Evolutionary conservation across 2,113 vertebrate genomes (phyloP).

Genomic region (Aramus guarauna): DNA sequence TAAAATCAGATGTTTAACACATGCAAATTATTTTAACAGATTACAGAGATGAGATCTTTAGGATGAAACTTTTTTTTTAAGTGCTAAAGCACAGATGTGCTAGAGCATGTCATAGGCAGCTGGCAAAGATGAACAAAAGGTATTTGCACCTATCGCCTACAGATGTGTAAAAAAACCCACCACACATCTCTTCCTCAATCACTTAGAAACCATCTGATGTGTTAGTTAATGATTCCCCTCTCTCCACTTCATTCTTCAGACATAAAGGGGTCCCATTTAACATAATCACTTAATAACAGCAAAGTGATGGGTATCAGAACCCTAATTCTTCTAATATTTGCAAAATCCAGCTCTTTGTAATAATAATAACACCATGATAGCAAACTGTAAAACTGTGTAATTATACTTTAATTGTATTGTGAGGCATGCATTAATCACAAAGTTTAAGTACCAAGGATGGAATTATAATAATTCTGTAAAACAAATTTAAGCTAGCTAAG

Average conservation of each 20-base stretch:
- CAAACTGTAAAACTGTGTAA: constrained; percentile 89
- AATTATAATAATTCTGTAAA: constrained; percentile 95
- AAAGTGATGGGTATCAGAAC: constrained; percentile 79
- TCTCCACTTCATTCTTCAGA: constrained; percentile 71
- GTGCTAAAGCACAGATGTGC: not conserved
- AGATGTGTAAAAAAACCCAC: not conserved
- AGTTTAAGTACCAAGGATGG: constrained; percentile 88
- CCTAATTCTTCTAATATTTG: constrained; percentile 93
- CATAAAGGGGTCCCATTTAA: constrained; percentile 77
- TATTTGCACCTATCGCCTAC: not conserved
- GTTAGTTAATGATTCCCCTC: constrained; percentile 66
- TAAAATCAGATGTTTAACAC: not conserved
- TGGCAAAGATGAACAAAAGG: constrained; percentile 32
- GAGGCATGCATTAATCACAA: constrained; percentile 93
- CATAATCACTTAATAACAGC: constrained; percentile 80
- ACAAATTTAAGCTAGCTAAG: constrained; percentile 91
- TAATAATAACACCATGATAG: constrained; percentile 85
- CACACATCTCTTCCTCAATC: constrained; percentile 35
- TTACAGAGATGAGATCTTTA: not conserved
- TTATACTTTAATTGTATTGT: constrained; percentile 96
- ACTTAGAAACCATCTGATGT: constrained; percentile 55
- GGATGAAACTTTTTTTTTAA: not conserved
- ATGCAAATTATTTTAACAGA: not conserved
- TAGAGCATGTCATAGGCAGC: not conserved
- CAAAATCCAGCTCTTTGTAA: constrained; percentile 87